Conservation (phyloP, 2,888 invertebrate genomes). For the Patella depressa region DNA sequence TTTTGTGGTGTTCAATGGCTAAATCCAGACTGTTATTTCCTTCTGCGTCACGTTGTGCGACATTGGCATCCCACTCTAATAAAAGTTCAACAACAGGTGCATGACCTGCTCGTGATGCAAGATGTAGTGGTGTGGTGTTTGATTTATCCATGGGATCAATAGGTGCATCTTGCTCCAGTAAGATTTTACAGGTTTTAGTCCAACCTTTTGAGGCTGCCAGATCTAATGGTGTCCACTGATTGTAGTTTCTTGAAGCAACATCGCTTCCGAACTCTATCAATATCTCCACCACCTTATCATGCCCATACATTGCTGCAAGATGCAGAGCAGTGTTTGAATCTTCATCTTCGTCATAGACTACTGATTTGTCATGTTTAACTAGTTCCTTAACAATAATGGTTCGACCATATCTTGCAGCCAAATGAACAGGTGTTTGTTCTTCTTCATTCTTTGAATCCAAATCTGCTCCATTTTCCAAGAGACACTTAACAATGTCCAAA, state of each 20-base stretch:
- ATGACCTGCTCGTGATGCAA: slow-evolving; percentile 71
- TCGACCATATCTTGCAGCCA: slow-evolving; percentile 71
- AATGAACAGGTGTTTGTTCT: slow-evolving; percentile 72
- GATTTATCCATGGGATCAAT: slow-evolving; percentile 72
- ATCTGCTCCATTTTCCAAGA: slow-evolving; percentile 69
- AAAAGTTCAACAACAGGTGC: slow-evolving; percentile 69
- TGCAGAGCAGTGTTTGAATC: slow-evolving; percentile 72
- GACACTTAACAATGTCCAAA: slow-evolving; percentile 62
- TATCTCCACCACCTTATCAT: slow-evolving; percentile 67
- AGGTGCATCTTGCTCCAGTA: slow-evolving; percentile 70
- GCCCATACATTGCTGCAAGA: slow-evolving; percentile 70
- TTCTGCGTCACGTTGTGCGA: slow-evolving; percentile 66
- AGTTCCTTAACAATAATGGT: slow-evolving; percentile 68
- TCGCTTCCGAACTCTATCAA: slow-evolving; percentile 72
- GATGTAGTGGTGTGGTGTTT: slow-evolving; percentile 72
- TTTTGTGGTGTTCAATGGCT: slow-evolving; percentile 70
- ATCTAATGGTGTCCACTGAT: slow-evolving; percentile 72
- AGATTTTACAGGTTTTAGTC: slow-evolving; percentile 64
- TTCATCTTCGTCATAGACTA: slow-evolving; percentile 71
- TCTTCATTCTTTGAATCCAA: slow-evolving; percentile 72
- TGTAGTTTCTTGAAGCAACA: slow-evolving; percentile 72
- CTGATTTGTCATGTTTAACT: slow-evolving; percentile 62
- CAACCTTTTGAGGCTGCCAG: slow-evolving; percentile 72
- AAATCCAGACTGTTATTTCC: slow-evolving; percentile 72
- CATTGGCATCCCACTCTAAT: slow-evolving; percentile 68